phyloP scores from a whole-genome alignment of 1,140 invertebrate genomes.

The Eueides isabella region DNA sequence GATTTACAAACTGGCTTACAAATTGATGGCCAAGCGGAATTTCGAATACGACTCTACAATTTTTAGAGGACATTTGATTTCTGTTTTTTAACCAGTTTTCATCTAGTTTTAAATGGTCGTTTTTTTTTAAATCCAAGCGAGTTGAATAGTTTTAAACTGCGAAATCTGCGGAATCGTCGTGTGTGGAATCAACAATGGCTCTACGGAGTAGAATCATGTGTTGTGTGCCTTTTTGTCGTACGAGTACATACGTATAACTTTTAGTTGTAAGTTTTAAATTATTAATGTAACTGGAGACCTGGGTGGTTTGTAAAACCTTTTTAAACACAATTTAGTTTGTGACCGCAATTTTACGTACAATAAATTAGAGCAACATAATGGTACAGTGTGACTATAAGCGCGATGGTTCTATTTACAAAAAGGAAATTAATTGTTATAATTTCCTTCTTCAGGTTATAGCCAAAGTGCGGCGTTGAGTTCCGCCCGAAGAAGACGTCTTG shows the following conservation, averaged over 20 bases:
- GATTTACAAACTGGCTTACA: conserved; percentile 44
- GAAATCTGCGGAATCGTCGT: conserved; percentile 34
- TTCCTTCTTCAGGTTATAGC: too few relatives aligned
- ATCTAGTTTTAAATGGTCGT: conserved; percentile 15
- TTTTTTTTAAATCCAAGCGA: conserved; percentile 29
- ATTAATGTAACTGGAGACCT: conserved; percentile 1
- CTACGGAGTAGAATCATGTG: neutral
- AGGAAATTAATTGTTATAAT: too few relatives aligned
- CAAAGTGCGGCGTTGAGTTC: too few relatives aligned
- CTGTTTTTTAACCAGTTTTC: conserved; percentile 32
- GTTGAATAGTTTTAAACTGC: conserved; percentile 39
- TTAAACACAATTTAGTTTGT: neutral
- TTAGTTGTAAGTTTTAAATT: neutral
- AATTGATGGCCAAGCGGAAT: conserved; percentile 35
- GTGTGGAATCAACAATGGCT: conserved; percentile 33
- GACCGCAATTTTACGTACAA: neutral
- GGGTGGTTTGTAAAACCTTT: neutral
- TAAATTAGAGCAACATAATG: too few relatives aligned
- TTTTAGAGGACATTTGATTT: conserved; percentile 38
- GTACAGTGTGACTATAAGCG: too few relatives aligned
- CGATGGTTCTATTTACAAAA: too few relatives aligned
- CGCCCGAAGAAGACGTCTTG: too few relatives aligned
- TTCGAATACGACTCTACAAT: conserved; percentile 14
- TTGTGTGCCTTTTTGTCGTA: neutral
- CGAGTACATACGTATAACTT: neutral